Conservation (phyloP, 1,140 invertebrate species). For the Protaetia brevitarsis region DNA sequence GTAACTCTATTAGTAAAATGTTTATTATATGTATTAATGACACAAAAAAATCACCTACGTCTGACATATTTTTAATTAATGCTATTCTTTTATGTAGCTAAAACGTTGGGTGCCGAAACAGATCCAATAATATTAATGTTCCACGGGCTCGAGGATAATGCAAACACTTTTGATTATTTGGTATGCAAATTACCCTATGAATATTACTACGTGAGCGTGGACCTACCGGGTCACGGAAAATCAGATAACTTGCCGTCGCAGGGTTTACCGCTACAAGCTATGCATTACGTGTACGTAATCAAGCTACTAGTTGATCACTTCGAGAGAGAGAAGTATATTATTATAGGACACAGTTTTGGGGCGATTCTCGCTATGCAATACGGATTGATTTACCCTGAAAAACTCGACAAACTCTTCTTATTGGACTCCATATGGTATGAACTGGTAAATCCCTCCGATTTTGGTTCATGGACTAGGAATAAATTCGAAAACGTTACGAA, state of each 20-base stretch:
- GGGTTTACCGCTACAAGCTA: neutral
- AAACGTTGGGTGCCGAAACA: slow-evolving; percentile 60
- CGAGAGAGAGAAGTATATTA: slow-evolving; percentile 14
- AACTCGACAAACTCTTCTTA: slow-evolving; percentile 6
- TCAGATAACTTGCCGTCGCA: slow-evolving; percentile 58
- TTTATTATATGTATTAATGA: no score
- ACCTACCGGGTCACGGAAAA: slow-evolving; percentile 68
- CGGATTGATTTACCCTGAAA: slow-evolving; percentile 7
- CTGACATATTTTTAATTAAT: no score
- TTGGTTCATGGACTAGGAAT: slow-evolving; percentile 5
- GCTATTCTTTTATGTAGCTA: no score
- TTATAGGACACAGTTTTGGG: slow-evolving; percentile 22
- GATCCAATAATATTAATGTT: slow-evolving; percentile 56
- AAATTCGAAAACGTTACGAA: slow-evolving; percentile 7
- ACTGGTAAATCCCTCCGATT: neutral
- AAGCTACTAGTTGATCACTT: slow-evolving; percentile 13
- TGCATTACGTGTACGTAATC: slow-evolving; percentile 8
- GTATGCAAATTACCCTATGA: slow-evolving; percentile 56
- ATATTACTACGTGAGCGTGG: slow-evolving; percentile 63
- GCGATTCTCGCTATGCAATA: slow-evolving; percentile 8
- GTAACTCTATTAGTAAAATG: no score
- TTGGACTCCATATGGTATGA: slow-evolving; percentile 14
- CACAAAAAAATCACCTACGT: no score
- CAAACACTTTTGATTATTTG: slow-evolving; percentile 63
- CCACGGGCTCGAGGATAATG: slow-evolving; percentile 67